Conservation (phyloP, 2,113 vertebrate species). For the Rhinolophus sinicus region DNA sequence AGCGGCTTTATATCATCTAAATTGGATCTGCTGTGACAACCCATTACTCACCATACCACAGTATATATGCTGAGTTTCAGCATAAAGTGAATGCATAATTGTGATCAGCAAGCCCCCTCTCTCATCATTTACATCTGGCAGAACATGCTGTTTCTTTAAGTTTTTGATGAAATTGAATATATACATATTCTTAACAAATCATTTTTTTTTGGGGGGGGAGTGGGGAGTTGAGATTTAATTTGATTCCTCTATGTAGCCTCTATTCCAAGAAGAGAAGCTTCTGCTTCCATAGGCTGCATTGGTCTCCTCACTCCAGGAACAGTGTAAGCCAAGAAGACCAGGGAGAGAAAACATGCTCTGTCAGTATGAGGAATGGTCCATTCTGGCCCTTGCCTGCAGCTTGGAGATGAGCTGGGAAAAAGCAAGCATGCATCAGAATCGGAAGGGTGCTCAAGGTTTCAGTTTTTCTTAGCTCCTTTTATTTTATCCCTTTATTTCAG, state of each 20-base stretch:
- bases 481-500: background rate
- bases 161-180: background rate
- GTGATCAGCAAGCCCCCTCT: background rate
- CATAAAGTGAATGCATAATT: background rate
- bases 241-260: background rate
- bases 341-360: background rate
- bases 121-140: background rate
- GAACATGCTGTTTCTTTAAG: background rate
- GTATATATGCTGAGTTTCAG: background rate
- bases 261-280: background rate
- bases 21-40: background rate
- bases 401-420: background rate
- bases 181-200: background rate
- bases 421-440: background rate
- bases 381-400: background rate
- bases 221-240: background rate
- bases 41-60: background rate
- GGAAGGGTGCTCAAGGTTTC: background rate
- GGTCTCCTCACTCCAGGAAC: background rate
- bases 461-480: background rate
- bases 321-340: background rate
- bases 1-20: conserved; percentile 17
- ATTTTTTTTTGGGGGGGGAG: background rate
- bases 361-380: background rate
- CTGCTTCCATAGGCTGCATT: background rate